These are phyloP conservation scores for Prosapia bicincta DNA, from an alignment of 2,888 invertebrate genomes.

Conservation along the genomic window DNA sequence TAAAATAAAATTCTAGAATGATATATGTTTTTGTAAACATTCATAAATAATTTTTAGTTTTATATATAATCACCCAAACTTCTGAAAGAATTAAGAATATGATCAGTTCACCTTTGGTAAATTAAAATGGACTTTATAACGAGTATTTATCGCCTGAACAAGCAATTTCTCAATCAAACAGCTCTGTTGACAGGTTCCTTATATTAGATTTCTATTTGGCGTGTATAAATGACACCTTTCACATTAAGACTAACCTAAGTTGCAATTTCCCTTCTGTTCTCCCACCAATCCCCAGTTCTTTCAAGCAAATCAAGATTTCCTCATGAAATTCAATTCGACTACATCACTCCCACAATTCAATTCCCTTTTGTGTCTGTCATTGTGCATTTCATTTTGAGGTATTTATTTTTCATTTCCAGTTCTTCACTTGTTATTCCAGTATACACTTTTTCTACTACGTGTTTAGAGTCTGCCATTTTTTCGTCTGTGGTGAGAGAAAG, in stretches of 20 bases:
- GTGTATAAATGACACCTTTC: neutral
- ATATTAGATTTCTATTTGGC: neutral
- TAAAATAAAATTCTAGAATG: too few relatives aligned
- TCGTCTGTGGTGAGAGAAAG: too few relatives aligned
- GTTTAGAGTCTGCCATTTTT: too few relatives aligned
- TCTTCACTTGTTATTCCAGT: too few relatives aligned
- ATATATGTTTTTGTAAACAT: too few relatives aligned
- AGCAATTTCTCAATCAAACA: neutral
- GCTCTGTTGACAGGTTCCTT: neutral
- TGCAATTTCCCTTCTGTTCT: neutral
- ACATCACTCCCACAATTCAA: neutral
- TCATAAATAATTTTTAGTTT: too few relatives aligned
- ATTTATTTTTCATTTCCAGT: neutral
- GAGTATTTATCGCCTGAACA: too few relatives aligned
- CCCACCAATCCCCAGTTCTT: neutral
- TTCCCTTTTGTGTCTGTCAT: neutral
- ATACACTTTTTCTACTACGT: too few relatives aligned
- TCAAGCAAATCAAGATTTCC: neutral
- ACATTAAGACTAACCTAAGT: neutral
- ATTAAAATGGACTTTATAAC: too few relatives aligned
- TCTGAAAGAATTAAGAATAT: too few relatives aligned
- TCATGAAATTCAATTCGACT: neutral
- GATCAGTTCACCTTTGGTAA: too few relatives aligned
- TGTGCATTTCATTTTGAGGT: neutral
- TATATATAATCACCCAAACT: too few relatives aligned